phyloP scores from a whole-genome alignment of 2,888 invertebrate genomes.

The Apeira syringaria region DNA sequence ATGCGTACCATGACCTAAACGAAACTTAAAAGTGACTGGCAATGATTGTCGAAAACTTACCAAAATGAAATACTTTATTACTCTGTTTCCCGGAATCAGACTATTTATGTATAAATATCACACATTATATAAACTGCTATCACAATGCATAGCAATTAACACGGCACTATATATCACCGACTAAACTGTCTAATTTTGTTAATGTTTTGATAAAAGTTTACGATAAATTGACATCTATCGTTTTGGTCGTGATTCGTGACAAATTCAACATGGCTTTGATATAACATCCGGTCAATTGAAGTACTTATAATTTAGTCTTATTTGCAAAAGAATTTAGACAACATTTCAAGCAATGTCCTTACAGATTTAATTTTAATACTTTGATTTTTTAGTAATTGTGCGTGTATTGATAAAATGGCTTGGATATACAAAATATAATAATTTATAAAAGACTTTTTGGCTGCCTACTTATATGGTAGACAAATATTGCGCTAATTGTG shows the following conservation, averaged over 20 bases:
- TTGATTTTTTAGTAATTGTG: too few relatives aligned
- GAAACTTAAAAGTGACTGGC: constrained; percentile 20
- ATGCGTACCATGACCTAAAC: constrained; percentile 32
- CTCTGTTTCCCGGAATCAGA: constrained; percentile 55
- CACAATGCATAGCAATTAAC: constrained; percentile 66
- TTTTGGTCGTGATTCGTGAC: constrained; percentile 67
- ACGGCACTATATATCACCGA: constrained; percentile 47
- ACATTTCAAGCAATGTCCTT: too few relatives aligned
- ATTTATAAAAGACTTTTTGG: too few relatives aligned
- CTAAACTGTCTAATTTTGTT: constrained; percentile 71
- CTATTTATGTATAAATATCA: constrained; percentile 62
- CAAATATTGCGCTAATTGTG: too few relatives aligned
- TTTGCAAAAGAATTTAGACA: too few relatives aligned
- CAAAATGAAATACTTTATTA: constrained; percentile 60
- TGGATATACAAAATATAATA: too few relatives aligned
- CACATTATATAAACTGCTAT: constrained; percentile 72
- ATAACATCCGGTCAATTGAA: constrained; percentile 71
- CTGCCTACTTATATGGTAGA: too few relatives aligned
- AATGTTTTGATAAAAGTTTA: constrained; percentile 63
- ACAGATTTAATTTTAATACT: too few relatives aligned
- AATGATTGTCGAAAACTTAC: constrained; percentile 64
- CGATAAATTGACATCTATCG: constrained; percentile 76
- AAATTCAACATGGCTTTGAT: constrained; percentile 78
- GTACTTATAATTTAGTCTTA: too few relatives aligned
- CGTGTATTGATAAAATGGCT: too few relatives aligned